These are phyloP conservation scores for Tridacna gigas DNA, from an alignment of 2,888 invertebrate genomes.

Conservation along the genomic window DNA sequence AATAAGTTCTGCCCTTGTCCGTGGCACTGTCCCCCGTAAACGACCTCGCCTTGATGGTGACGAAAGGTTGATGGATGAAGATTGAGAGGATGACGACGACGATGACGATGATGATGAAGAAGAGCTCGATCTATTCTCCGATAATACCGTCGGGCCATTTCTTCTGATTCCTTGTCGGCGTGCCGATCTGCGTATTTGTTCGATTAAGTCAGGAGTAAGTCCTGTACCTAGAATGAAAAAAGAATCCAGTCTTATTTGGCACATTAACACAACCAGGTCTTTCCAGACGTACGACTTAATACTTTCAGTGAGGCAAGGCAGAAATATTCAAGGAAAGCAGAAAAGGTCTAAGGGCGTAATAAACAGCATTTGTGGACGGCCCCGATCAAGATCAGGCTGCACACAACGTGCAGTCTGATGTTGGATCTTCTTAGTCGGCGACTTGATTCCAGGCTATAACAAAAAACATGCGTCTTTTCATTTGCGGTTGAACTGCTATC, in stretches of 20 bases:
- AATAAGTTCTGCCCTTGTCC: slow-evolving; percentile 45
- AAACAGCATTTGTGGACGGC: too few species aligned
- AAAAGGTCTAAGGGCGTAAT: too few species aligned
- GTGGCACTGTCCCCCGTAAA: neutral
- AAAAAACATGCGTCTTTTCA: too few species aligned
- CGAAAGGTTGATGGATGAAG: slow-evolving; percentile 26
- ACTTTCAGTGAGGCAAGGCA: too few species aligned
- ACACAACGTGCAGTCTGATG: too few species aligned
- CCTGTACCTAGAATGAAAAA: slow-evolving; percentile 10
- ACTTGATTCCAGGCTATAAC: too few species aligned
- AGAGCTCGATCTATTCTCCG: slow-evolving; percentile 3
- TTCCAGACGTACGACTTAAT: too few species aligned
- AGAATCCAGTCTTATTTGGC: too few species aligned
- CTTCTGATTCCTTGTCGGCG: neutral
- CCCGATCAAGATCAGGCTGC: too few species aligned
- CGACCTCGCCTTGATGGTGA: neutral
- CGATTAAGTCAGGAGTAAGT: slow-evolving; percentile 49
- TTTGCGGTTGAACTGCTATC: neutral
- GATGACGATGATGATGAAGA: slow-evolving; percentile 30
- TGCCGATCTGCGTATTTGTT: slow-evolving; percentile 32
- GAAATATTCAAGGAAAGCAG: too few species aligned
- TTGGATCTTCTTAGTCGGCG: too few species aligned
- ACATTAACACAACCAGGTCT: too few species aligned
- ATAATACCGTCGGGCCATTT: neutral
- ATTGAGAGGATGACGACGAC: slow-evolving; percentile 37